Percentiles rank a stretch among this genome's conserved stretches.
Evolutionary conservation across 2,113 vertebrate genomes (phyloP).

Genomic region (Microcebus jonahi): DNA sequence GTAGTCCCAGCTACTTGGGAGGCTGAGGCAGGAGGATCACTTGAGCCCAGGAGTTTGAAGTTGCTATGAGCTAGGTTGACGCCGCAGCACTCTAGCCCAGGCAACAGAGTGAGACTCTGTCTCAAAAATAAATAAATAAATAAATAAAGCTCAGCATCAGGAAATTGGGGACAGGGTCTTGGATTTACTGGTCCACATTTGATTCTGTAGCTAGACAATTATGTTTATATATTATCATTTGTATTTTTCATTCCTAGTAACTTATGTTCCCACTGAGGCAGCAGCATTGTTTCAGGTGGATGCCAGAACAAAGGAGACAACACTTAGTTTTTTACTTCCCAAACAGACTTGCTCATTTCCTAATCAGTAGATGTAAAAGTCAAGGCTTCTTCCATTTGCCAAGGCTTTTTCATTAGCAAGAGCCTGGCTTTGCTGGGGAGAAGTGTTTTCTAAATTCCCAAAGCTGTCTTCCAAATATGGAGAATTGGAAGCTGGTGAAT

Average conservation of each 20-base stretch:
- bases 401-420: background rate
- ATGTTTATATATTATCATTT: background rate
- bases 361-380: background rate
- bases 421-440: background rate
- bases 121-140: no score
- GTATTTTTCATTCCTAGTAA: background rate
- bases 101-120: no score
- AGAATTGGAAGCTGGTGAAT: background rate
- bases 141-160: background rate
- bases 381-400: background rate
- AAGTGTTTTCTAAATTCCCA: background rate
- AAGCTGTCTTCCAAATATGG: background rate
- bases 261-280: background rate
- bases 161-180: background rate
- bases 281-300: background rate
- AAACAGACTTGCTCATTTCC: conserved; percentile 20
- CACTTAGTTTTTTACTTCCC: background rate
- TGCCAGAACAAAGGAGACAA: background rate
- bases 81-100: no score
- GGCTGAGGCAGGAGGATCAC: no score
- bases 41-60: no score
- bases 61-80: no score
- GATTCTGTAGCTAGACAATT: background rate
- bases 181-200: background rate
- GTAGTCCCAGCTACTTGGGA: no score